A percentile compares a stretch with the other conserved stretches of the same genome.
Conservation (phyloP, 2,797 vertebrate species). For the Hyperoplus immaculatus region DNA sequence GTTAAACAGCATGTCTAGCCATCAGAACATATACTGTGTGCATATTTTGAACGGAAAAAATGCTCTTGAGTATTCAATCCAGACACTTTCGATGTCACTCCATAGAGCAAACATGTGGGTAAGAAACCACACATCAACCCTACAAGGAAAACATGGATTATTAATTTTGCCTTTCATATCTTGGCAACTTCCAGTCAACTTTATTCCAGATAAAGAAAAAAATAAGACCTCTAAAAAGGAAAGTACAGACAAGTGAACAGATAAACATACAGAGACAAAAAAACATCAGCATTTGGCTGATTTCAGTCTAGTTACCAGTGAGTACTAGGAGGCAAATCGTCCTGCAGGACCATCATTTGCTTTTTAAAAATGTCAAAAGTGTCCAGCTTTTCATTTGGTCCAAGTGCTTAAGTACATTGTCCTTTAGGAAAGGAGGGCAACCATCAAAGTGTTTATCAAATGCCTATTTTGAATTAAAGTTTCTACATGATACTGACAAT, state of each 20-base stretch:
- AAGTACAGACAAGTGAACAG: constrained; percentile 23
- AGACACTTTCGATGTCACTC: constrained; percentile 41
- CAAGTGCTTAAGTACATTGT: background rate
- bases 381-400: constrained; percentile 18
- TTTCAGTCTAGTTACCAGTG: constrained; percentile 31
- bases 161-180: constrained; percentile 14
- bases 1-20: constrained; percentile 35
- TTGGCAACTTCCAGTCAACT: constrained; percentile 26
- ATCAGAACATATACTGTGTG: constrained; percentile 26
- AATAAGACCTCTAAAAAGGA: constrained; percentile 18
- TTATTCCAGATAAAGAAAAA: constrained; percentile 14
- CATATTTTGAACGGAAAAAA: background rate
- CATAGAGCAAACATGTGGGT: constrained; percentile 58
- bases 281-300: constrained; percentile 35
- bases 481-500: constrained; percentile 14
- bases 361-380: background rate
- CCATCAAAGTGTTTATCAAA: background rate
- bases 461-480: background rate
- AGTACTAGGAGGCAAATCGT: background rate
- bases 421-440: background rate
- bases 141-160: background rate
- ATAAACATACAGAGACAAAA: constrained; percentile 23
- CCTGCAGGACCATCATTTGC: constrained; percentile 8
- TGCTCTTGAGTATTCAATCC: constrained; percentile 11
- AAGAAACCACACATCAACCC: constrained; percentile 33